These are phyloP conservation scores for Cydia splendana DNA, from an alignment of 1,140 invertebrate genomes.

Conservation along the genomic window DNA sequence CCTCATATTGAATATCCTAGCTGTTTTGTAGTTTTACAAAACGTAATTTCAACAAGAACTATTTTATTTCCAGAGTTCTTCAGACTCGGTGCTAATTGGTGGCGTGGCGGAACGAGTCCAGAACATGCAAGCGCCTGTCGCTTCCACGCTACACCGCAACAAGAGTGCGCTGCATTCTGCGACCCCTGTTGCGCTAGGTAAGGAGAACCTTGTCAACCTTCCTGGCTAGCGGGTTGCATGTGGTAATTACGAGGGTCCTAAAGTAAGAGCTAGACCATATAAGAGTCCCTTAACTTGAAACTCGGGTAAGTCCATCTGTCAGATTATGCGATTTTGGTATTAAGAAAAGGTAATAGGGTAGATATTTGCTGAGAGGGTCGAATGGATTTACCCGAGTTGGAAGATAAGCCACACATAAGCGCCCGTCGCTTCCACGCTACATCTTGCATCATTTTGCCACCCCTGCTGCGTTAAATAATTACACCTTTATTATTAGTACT, in stretches of 20 bases:
- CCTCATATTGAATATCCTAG: neutral
- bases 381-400: too few relatives aligned
- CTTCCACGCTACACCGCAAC: conserved; percentile 68
- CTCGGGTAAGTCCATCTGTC: too few relatives aligned
- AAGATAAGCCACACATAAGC: neutral
- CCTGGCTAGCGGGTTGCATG: too few relatives aligned
- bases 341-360: too few relatives aligned
- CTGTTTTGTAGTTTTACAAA: neutral
- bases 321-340: too few relatives aligned
- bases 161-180: conserved; percentile 67
- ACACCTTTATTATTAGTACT: too few relatives aligned
- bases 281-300: too few relatives aligned
- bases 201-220: conserved; percentile 1
- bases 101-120: conserved; percentile 59
- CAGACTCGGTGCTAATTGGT: conserved; percentile 69
- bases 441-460: neutral
- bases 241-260: too few relatives aligned
- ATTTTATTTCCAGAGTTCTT: conserved; percentile 67
- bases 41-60: neutral
- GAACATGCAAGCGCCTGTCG: conserved; percentile 54
- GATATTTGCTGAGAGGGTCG: too few relatives aligned
- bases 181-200: conserved; percentile 56
- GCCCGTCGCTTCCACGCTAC: neutral
- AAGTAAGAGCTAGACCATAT: neutral
- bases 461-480: neutral